Evolutionary conservation across 1,140 invertebrate species (phyloP), one percentile per base, ranked within the genome.

Genomic region (Heliconius melpomene): DNA sequence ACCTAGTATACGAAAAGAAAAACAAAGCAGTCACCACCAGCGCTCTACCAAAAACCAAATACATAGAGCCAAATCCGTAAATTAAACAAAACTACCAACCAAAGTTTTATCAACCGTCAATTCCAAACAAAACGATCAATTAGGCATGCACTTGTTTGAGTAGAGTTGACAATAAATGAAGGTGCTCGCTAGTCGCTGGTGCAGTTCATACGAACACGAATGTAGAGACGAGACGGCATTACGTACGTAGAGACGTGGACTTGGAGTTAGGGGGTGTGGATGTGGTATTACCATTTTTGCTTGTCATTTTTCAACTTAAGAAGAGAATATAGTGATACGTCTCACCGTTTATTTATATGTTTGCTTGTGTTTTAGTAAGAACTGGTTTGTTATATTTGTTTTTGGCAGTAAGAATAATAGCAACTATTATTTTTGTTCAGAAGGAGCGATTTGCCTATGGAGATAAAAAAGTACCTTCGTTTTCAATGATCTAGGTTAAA

Each of bases 81-180:
- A 76, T 66, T 76, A 20, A 76, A 76, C 57, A 76, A 66, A 36
- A 26, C 8, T 40, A 9, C 36, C 20, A 60, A 11, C 54, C 54
- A 60, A 66, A 76, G 54, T 75, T 75, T 29, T 76, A 70, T 66
- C 57, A 76, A 76, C 75, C 75, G 74, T 79, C 73, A 26, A 79
- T 79, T 52, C 13, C 66, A 77, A 77, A 77, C 75, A 74, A 76
- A 74, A 77, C 75, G 72, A 78, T 79, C 80, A 85, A 85, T 85
- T 83, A 85, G 76, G 54, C 78, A 79, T 83, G 82, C 82, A 83
- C 78, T 85, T 74, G 78, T 82, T 74, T 84, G 80, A 60, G 7
- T 23, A 23, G 54, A 84, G 83, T 83, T 81, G 83, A 85, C 84
- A 85, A 85, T 85, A 85, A 85, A 81, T 85, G 81, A 85, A 85